These are phyloP conservation scores for Tromatobia lineatoria DNA, from an alignment of 2,888 invertebrate genomes.

Conservation along the genomic window DNA sequence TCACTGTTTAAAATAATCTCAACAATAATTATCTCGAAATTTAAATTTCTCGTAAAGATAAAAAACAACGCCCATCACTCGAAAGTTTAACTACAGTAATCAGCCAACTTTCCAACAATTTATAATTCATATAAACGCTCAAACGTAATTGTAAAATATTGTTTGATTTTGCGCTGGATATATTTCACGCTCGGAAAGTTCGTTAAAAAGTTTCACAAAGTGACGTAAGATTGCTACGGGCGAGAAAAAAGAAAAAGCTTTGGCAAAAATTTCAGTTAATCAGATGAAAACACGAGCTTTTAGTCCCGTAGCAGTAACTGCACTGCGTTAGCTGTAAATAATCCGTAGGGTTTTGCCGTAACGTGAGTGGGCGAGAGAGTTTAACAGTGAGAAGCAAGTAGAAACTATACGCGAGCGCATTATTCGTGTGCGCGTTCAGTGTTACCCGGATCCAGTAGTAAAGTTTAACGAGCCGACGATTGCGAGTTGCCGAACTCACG, in stretches of 20 bases:
- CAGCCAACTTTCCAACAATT: background rate
- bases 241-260: slow-evolving; percentile 44
- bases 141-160: background rate
- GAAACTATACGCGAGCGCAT: slow-evolving; percentile 39
- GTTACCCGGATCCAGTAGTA: slow-evolving; percentile 44
- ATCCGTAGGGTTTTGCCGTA: slow-evolving; percentile 32
- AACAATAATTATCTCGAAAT: background rate
- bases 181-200: background rate
- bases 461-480: slow-evolving; percentile 68
- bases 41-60: background rate
- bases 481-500: slow-evolving; percentile 65
- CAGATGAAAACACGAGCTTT: slow-evolving; percentile 52
- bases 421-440: slow-evolving; percentile 46
- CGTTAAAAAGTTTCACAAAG: background rate
- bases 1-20: background rate
- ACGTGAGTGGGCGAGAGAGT: slow-evolving; percentile 30
- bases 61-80: background rate
- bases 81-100: background rate
- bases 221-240: background rate
- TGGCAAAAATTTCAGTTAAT: slow-evolving; percentile 52
- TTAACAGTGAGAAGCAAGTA: slow-evolving; percentile 43
- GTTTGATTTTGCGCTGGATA: background rate
- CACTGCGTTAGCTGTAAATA: slow-evolving; percentile 47
- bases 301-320: slow-evolving; percentile 42
- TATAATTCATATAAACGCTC: background rate